Base-by-base conservation (phyloP, 1,140 invertebrate species). In the Holcopasites calliopsidis region DNA sequence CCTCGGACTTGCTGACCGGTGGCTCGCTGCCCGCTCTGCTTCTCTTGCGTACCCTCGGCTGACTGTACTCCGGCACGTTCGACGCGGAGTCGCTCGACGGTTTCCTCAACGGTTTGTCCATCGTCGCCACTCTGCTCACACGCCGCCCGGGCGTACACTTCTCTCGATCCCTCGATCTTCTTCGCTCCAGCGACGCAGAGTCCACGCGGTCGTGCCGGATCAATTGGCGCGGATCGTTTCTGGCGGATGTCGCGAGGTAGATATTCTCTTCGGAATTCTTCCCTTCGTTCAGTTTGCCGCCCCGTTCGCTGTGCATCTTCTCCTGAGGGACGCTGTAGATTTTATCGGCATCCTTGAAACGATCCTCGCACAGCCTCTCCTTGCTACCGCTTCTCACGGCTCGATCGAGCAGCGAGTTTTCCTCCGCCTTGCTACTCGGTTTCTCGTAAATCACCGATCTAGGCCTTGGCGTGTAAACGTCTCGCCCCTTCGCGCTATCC, bases 11-110 rank as follows among this genome's bases (percentile, higher is more conserved):
- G 85, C 86, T 91, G 35, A 87, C 90, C 21, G 91, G 88, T 42
- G 88, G 88, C 69, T 92, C 87, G 64, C 90, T 88, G 16, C 89
- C 87, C 76, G 93, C 83, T 79, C 92, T 85, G 82, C 90, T 85
- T 62, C 88, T 86, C 66, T 83, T 87, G 54, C 83, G 85, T 0
- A 79, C 71, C 10, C 79, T 81, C 3, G 83, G 73, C 21, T 77
- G 75, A 64, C 42, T 77, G 49, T 70, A 77, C 18, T 86, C 82
- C 0, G 70, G 33, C 0, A 76, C 5, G n/a, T 74, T 62, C 28
- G 52, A 65, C 70, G 23, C 49, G 11, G 16, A 60, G 28, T 64
- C 72, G 44, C 31, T 44, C 64, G 60, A 54, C 2, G 64, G 66
- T n/a, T 77, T 85, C 50, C 71, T 84, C 54, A 83, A 33, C 0